Base-by-base conservation (phyloP, 1,140 invertebrate genomes). In the Pentalonia nigronervosa region DNA sequence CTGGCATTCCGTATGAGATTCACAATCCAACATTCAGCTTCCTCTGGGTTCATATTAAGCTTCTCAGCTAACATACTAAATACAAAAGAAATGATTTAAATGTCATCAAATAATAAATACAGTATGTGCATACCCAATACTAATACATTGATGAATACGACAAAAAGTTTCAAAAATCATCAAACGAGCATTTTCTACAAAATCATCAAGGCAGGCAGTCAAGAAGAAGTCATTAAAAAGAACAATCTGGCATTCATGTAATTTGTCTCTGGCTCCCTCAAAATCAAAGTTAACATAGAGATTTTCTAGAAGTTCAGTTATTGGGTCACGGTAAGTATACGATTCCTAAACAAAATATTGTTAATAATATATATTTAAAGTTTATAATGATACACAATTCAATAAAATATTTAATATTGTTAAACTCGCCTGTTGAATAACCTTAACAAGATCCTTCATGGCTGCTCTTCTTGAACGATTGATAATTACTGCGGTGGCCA, bases 111-210 rank as follows among this genome's bases (percentile, higher is more conserved):
- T 86, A 53, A 76, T 36, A 83, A 48, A 50, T n/a, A 76, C 7
- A 86, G n/a, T 7, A 25, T 41, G 2, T 48, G 92, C 93, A 83
- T 56, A 94, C 94, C 94, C 91, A n/a, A 99, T 99, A 95, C 98
- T 99, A 94, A 99, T 99, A 95, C 99, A 99, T 95, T 99, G 98
- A 96, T 99, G 99, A 95, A 99, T 99, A 94, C 99, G 97, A 95
- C 99, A 99, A 96, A 99, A 99, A 81, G 99, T 99, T 95, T 99
- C 99, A 95, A 99, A 99, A 94, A 99, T 99, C 97, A 99, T 98
- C n/a, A 99, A 96, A 93, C 99, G 97, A 20, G 99, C 99, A 96
- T 99, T 99, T 96, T 99, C 99, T 91, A 99, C 99, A 95, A 99
- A 99, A 95, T 99, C 99, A 94, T 98, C 98, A 84, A 99, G 95